phyloP scores from a whole-genome alignment of 2,888 invertebrate genomes.

The Carabus problematicus region DNA sequence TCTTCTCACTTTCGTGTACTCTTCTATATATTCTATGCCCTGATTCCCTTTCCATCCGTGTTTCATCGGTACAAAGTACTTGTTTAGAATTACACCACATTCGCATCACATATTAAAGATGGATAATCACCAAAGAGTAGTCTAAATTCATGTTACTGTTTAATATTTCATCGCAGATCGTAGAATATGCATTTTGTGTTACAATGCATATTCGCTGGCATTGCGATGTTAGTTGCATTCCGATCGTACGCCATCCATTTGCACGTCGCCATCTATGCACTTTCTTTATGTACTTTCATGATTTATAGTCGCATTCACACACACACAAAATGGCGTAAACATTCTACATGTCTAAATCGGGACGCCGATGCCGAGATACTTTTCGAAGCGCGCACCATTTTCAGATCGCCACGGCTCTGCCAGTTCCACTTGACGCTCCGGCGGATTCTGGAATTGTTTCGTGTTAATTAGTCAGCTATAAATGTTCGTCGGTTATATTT shows the following conservation, averaged over 20 bases:
- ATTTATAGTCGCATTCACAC: too few species aligned
- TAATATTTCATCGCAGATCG: background rate
- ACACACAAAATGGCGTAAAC: conserved; percentile 21
- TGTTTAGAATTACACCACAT: conserved; percentile 34
- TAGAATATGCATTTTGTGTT: too few species aligned
- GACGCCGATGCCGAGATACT: background rate
- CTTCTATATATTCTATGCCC: background rate
- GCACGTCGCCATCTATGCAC: conserved; percentile 22
- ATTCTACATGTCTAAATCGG: conserved; percentile 17
- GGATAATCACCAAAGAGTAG: conserved; percentile 7
- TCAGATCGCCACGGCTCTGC: background rate
- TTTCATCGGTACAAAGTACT: conserved; percentile 29
- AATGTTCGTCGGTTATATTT: conserved; percentile 12
- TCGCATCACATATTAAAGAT: conserved; percentile 28
- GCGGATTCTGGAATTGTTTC: conserved; percentile 9
- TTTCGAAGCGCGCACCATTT: background rate
- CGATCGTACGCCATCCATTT: conserved; percentile 4
- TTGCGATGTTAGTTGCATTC: conserved; percentile 3
- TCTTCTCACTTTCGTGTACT: conserved; percentile 7
- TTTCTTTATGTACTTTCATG: conserved; percentile 25
- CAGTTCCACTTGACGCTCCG: conserved; percentile 14
- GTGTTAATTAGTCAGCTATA: conserved; percentile 24
- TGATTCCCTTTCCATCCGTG: conserved; percentile 1
- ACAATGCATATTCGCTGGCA: background rate
- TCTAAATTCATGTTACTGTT: conserved; percentile 34